These are phyloP conservation scores for Datnioides undecimradiatus DNA, from an alignment of 2,113 vertebrate genomes.

Conservation along the genomic window DNA sequence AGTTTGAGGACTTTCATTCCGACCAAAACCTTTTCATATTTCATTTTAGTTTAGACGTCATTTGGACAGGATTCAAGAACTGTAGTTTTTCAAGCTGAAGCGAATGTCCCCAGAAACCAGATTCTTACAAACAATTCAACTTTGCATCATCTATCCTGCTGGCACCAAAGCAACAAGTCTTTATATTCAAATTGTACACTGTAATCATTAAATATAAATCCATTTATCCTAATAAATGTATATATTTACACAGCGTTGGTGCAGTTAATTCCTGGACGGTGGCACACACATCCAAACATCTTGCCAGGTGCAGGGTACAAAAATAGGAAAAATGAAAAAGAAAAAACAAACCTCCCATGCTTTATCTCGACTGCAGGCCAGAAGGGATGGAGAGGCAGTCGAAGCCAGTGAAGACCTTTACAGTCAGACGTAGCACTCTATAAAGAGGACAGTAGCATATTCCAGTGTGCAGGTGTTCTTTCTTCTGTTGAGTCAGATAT, in stretches of 20 bases:
- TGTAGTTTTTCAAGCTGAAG: neutral
- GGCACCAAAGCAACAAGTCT: constrained; percentile 32
- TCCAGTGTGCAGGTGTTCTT: constrained; percentile 59
- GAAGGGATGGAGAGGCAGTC: constrained; percentile 51
- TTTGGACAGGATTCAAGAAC: neutral
- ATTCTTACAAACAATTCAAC: constrained; percentile 15
- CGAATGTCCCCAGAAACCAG: neutral
- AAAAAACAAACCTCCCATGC: no score
- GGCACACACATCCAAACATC: constrained; percentile 33
- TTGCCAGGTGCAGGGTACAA: constrained; percentile 70
- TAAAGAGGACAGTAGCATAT: constrained; percentile 58
- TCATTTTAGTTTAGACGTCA: neutral
- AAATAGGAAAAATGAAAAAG: constrained; percentile 72
- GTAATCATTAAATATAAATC: constrained; percentile 63
- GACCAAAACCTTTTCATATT: constrained; percentile 22
- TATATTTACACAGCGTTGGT: constrained; percentile 56
- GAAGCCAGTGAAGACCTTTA: constrained; percentile 51
- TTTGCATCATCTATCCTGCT: constrained; percentile 29
- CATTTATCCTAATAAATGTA: constrained; percentile 53
- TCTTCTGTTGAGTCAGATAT: constrained; percentile 50
- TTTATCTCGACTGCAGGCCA: constrained; percentile 51
- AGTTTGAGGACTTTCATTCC: constrained; percentile 14
- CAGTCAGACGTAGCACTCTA: constrained; percentile 40
- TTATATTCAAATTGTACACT: constrained; percentile 28
- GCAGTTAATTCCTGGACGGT: constrained; percentile 48